phyloP scores from a whole-genome alignment of 2,888 invertebrate genomes.

The Girardia tigrina region DNA sequence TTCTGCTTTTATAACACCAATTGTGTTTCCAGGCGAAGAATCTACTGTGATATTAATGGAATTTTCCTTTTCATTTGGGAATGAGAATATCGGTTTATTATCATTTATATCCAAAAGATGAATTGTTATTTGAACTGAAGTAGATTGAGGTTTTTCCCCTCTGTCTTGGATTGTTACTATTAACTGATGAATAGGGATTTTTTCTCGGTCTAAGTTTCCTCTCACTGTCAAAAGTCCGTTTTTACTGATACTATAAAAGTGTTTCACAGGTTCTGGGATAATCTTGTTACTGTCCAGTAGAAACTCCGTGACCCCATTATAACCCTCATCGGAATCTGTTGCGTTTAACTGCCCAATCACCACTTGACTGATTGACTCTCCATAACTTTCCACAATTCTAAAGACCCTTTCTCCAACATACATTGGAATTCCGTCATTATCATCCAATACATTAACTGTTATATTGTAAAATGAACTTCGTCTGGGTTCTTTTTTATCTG shows the following conservation, averaged over 20 bases:
- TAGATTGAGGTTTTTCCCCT: conserved; percentile 21
- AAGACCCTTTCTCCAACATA: conserved; percentile 30
- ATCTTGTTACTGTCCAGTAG: background rate
- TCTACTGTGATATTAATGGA: conserved; percentile 24
- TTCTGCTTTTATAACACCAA: conserved; percentile 27
- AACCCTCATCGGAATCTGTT: conserved; percentile 27
- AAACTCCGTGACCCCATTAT: conserved; percentile 21
- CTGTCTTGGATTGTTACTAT: conserved; percentile 18
- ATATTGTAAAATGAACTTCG: conserved; percentile 4
- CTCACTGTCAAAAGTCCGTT: conserved; percentile 24
- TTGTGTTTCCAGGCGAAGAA: conserved; percentile 17
- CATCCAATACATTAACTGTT: conserved; percentile 26
- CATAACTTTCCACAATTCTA: conserved; percentile 27
- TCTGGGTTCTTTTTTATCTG: background rate
- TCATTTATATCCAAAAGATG: conserved; percentile 29
- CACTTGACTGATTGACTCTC: background rate
- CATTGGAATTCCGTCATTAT: conserved; percentile 25
- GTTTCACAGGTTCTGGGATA: background rate
- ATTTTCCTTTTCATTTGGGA: conserved; percentile 26
- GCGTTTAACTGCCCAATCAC: conserved; percentile 23
- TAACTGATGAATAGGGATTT: conserved; percentile 24
- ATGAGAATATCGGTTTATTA: conserved; percentile 23
- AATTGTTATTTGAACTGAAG: conserved; percentile 30
- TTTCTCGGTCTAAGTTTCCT: conserved; percentile 31
- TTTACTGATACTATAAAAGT: conserved; percentile 20